These are phyloP conservation scores for Scaptomyza graminum DNA, from an alignment of 1,140 invertebrate genomes.

Conservation along the genomic window DNA sequence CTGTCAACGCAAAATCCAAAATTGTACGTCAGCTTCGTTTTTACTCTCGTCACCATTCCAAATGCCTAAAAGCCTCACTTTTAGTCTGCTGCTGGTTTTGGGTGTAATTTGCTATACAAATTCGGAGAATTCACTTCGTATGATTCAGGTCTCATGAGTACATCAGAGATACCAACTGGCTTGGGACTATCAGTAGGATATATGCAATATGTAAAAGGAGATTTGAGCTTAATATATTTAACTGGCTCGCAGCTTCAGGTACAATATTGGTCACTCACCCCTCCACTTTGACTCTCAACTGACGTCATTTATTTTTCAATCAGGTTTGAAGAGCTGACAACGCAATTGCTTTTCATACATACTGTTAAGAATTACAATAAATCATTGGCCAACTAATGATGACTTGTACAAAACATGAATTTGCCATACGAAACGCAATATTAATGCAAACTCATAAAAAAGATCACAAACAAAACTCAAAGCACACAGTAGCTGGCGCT, in stretches of 20 bases:
- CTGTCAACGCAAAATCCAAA: constrained; percentile 36
- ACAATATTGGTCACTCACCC: constrained; percentile 41
- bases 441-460: background rate
- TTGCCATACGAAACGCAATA: constrained; percentile 33
- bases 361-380: constrained; percentile 14
- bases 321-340: constrained; percentile 37
- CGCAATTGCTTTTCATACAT: constrained; percentile 26
- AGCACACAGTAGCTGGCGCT: constrained; percentile 6
- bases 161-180: background rate
- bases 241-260: too few relatives aligned
- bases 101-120: constrained; percentile 42
- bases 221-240: background rate
- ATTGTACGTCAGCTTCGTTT: constrained; percentile 48
- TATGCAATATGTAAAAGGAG: too few relatives aligned
- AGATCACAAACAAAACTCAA: background rate
- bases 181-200: background rate
- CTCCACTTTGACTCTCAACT: constrained; percentile 18
- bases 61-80: constrained; percentile 26
- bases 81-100: background rate
- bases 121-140: constrained; percentile 26
- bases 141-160: constrained; percentile 44
- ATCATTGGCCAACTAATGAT: constrained; percentile 17
- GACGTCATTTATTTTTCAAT: constrained; percentile 34
- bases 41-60: constrained; percentile 14
- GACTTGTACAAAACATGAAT: constrained; percentile 28